Base-by-base conservation (phyloP, 2,797 vertebrate genomes). In the Falco naumanni region DNA sequence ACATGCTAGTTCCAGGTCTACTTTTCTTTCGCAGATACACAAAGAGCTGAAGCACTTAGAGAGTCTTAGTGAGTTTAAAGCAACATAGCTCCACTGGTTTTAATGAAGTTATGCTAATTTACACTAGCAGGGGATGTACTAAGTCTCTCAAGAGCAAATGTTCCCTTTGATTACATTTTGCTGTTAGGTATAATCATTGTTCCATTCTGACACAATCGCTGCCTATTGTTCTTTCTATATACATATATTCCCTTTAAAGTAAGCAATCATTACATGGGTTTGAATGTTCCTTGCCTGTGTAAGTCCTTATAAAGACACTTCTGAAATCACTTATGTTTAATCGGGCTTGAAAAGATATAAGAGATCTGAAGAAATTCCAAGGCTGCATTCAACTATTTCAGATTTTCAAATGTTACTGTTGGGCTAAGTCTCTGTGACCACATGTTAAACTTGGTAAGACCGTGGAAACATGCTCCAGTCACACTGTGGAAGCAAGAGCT, bases 21-120 rank as follows among this genome's bases (percentile, higher is more conserved):
- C 45, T 89, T 84, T 75, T 81, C 50, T 59, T 82, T 79, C 63
- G 82, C 41, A n/a, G 17, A 5, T 54, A 11, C 19, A 25, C 20
- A 28, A 84, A 50, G 37, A 70, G 9, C n/a, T 47, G 16, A 85
- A 86, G 48, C 37, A 56, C 45, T 74, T 53, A 39, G 10, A 54
- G 50, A 75, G 24, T 47, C 56, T 45, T 66, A 57, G 37, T 66
- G 69, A 84, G 45, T 61, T 72, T 83, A 75, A 90, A 84, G 47
- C 77, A 90, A 39, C 85, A 64, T n/a, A 68, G 53, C 37, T 83
- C 45, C 22, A 31, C 33, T 31, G 53, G 10, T 69, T 95, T 93
- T 72, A 95, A 94, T 94, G 84, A 95, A 83, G 68, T 84, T 94
- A 68, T 93, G 81, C 24, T 89, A 92, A 96, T 85, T 90, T 68